These are phyloP conservation scores for Chironomus riparius DNA, from an alignment of 2,888 invertebrate genomes.

Conservation along the genomic window DNA sequence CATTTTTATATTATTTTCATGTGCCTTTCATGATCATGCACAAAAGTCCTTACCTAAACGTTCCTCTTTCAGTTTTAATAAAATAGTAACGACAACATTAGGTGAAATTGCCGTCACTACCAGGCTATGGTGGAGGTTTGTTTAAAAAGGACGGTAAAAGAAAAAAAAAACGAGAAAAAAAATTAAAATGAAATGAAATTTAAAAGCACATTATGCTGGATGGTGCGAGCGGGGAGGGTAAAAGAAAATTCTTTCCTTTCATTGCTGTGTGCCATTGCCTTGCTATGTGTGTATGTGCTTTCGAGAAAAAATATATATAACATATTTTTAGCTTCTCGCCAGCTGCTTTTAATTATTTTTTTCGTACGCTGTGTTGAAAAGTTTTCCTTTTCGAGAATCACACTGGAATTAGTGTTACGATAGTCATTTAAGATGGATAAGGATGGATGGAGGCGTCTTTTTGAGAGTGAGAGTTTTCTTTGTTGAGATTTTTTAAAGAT, in stretches of 20 bases:
- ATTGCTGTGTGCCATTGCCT: neutral
- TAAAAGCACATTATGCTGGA: conserved; percentile 21
- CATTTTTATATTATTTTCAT: neutral
- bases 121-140: conserved; percentile 40
- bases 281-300: neutral
- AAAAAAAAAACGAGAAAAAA: conserved; percentile 21
- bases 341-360: conserved; percentile 5
- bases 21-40: neutral
- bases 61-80: conserved; percentile 52
- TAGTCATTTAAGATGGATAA: too few relatives aligned
- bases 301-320: neutral
- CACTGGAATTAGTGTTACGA: too few relatives aligned
- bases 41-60: conserved; percentile 31
- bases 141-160: conserved; percentile 27
- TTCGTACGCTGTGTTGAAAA: neutral
- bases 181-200: conserved; percentile 1
- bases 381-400: too few relatives aligned
- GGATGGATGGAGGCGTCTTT: too few relatives aligned
- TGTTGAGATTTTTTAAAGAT: too few relatives aligned
- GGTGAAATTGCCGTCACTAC: conserved; percentile 61
- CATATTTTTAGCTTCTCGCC: neutral
- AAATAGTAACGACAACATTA: conserved; percentile 62
- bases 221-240: too few relatives aligned
- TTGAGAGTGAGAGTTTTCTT: too few relatives aligned
- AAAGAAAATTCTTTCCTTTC: neutral